Evolutionary conservation across 2,113 vertebrate genomes (phyloP).

Genomic region (Oophaga pumilio): DNA sequence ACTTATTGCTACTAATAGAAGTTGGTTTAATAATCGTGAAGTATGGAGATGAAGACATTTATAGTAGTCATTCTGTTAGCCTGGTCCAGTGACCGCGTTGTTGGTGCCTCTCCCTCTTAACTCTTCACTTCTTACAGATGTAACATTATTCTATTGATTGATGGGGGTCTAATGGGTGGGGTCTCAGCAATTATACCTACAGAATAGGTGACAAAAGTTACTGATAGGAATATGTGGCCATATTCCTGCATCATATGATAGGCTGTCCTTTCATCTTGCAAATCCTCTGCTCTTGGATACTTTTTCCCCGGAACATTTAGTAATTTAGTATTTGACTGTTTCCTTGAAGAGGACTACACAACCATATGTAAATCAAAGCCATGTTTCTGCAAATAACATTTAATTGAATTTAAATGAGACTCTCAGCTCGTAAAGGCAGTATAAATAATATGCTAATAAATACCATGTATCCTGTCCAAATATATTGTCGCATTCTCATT

Average conservation of each 20-base stretch:
- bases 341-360: not conserved
- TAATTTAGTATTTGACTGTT: not conserved
- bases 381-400: constrained; percentile 1
- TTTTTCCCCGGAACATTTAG: not conserved
- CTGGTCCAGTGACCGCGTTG: too few relatives aligned
- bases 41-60: too few relatives aligned
- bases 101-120: too few relatives aligned
- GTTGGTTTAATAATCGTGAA: too few relatives aligned
- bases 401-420: constrained; percentile 16
- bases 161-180: too few relatives aligned
- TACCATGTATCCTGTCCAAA: not conserved
- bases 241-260: not conserved
- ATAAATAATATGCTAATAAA: constrained; percentile 6
- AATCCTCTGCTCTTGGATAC: not conserved
- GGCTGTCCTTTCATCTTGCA: not conserved
- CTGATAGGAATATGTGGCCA: too few relatives aligned
- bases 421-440: not conserved
- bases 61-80: too few relatives aligned
- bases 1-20: too few relatives aligned
- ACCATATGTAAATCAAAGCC: not conserved
- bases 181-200: too few relatives aligned
- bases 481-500: not conserved
- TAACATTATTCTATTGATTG: too few relatives aligned
- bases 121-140: too few relatives aligned
- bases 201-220: too few relatives aligned